These are phyloP conservation scores for Drosophila repletoides DNA, from an alignment of 1,140 invertebrate genomes.

Conservation along the genomic window DNA sequence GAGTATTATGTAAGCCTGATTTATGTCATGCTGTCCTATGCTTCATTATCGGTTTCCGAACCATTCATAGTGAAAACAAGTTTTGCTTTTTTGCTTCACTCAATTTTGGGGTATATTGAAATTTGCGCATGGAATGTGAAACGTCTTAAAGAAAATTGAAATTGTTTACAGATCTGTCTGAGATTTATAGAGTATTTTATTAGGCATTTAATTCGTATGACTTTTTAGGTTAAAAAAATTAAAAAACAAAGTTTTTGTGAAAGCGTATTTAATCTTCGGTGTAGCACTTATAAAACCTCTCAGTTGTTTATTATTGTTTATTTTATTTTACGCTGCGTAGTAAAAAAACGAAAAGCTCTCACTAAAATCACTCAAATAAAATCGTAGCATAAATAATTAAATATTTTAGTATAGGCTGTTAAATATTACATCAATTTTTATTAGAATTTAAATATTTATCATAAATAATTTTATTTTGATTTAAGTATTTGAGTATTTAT, in stretches of 20 bases:
- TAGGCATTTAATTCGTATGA: no score
- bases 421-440: background rate
- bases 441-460: no score
- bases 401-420: background rate
- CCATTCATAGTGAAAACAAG: constrained; percentile 7
- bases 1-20: constrained; percentile 40
- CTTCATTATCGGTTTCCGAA: background rate
- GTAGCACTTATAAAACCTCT: background rate
- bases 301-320: background rate
- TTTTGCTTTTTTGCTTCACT: constrained; percentile 4
- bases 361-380: background rate
- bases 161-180: no score
- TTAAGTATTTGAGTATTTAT: no score
- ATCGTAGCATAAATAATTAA: background rate
- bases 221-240: no score
- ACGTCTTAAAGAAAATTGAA: no score
- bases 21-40: constrained; percentile 11
- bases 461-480: no score
- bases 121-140: background rate
- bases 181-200: no score
- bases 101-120: background rate
- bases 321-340: background rate
- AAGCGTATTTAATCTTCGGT: constrained; percentile 12
- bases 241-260: no score
- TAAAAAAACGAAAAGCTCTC: background rate